These are phyloP conservation scores for Platypus cylindrus DNA, from an alignment of 2,888 invertebrate genomes.

Conservation along the genomic window DNA sequence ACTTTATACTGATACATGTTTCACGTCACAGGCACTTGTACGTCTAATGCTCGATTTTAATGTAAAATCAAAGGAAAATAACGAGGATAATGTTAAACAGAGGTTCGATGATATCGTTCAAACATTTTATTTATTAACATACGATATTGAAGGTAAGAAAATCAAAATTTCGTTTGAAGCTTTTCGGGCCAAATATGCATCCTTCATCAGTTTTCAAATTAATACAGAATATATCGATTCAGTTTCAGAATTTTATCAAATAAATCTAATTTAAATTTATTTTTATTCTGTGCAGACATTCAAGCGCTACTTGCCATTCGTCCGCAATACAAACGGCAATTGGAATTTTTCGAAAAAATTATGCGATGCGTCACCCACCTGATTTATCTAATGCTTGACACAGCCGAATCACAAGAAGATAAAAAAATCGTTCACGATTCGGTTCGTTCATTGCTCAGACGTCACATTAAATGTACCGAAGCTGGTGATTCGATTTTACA, in stretches of 20 bases:
- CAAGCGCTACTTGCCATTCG: conserved; percentile 41
- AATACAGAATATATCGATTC: too few relatives aligned
- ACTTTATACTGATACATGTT: conserved; percentile 67
- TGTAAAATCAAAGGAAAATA: conserved; percentile 42
- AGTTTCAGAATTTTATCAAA: too few relatives aligned
- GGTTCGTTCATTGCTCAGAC: conserved; percentile 45
- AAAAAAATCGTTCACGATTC: conserved; percentile 35
- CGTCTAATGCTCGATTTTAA: conserved; percentile 67
- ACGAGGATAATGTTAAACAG: conserved; percentile 42
- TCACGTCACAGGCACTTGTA: conserved; percentile 75
- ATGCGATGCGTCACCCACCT: conserved; percentile 70
- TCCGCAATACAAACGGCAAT: conserved; percentile 64
- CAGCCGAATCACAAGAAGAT: conserved; percentile 41
- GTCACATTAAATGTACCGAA: conserved; percentile 54
- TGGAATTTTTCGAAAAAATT: conserved; percentile 69
- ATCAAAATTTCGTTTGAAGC: too few relatives aligned
- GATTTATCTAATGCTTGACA: conserved; percentile 54
- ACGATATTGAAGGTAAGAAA: conserved; percentile 42
- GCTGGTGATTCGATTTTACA: conserved; percentile 75
- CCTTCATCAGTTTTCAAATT: too few relatives aligned
- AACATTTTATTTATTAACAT: conserved; percentile 54
- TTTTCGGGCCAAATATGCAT: too few relatives aligned
- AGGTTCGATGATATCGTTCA: conserved; percentile 56
- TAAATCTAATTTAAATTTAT: too few relatives aligned
- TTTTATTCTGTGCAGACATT: conserved; percentile 34